Base-by-base conservation (phyloP, 2,113 vertebrate genomes). In the Seriola quinqueradiata region DNA sequence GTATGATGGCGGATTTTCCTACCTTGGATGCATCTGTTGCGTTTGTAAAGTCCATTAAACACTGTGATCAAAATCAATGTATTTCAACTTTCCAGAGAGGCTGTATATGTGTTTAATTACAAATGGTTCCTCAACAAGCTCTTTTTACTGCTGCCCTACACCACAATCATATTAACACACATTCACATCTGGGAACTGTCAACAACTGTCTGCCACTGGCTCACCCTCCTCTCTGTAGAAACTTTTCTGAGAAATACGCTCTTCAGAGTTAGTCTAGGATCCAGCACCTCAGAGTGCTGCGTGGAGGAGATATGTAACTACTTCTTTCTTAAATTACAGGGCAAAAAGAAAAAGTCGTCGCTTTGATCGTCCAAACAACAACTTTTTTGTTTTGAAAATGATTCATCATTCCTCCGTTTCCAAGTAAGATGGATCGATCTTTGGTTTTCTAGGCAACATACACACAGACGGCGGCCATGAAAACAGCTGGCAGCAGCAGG, bases 121-220 rank as follows among this genome's bases (percentile, higher is more conserved):
- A 60, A 78, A 70, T 19, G 36, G 25, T 69, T 77, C 38, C 36
- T 12, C 5, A 59, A 34, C 19, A 38, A 48, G 2, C 34, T 25
- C 11, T 25, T 79, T 69, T 57, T 52, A 65, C 63, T 66, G 40
- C 59, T 40, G 40, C 36, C n/a, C 8, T 17, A 55, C 28, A 68
- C 38, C 74, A 77, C 78, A 40, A 48, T 81, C 58, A 70, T 40
- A 54, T 58, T 58, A 71, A 81, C 72, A 42, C 81, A 69, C 68
- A 82, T 63, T 42, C 65, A 71, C 57, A 79, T 85, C 82, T 85
- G 72, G 50, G 60, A 85, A 73, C 72, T 76, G 67, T 76, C 71
- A 82, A 69, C 61, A 74, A 63, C 59, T 3, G 55, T 75, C 75
- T 69, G 57, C 57, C 57, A 71, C 57, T 77, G 71, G 71, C 85